phyloP scores from a whole-genome alignment of 2,797 vertebrate genomes.

The Lepus oiostolus region DNA sequence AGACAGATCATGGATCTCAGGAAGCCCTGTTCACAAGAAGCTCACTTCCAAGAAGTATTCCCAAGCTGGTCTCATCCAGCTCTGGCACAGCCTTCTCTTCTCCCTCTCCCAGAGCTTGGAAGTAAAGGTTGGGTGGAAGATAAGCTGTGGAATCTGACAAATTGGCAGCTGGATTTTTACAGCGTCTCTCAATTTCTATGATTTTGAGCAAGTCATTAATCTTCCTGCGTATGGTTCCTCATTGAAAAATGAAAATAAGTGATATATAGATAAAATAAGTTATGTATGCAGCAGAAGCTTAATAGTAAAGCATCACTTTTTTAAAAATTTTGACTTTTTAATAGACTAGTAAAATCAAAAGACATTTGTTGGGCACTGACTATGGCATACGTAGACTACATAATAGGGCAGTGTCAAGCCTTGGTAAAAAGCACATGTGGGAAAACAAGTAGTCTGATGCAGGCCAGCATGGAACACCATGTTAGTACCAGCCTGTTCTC shows the following conservation, averaged over 20 bases:
- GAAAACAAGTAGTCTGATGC: rapidly evolving
- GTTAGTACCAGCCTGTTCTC: background rate
- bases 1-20: background rate
- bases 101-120: background rate
- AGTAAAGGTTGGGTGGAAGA: background rate
- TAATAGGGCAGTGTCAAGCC: rapidly evolving
- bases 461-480: rapidly evolving
- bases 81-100: background rate
- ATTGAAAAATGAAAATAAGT: background rate
- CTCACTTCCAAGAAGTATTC: background rate
- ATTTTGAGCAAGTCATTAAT: background rate
- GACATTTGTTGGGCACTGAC: background rate
- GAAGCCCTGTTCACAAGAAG: background rate
- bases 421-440: rapidly evolving
- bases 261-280: background rate
- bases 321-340: background rate
- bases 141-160: background rate
- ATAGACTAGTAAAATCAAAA: background rate
- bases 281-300: background rate
- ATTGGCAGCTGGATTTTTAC: background rate
- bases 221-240: conserved; percentile 24
- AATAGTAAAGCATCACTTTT: background rate
- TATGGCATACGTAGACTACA: rapidly evolving
- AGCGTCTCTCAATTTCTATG: background rate
- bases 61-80: background rate